Conservation (phyloP, 2,113 vertebrate genomes). For the Heptranchias perlo region DNA sequence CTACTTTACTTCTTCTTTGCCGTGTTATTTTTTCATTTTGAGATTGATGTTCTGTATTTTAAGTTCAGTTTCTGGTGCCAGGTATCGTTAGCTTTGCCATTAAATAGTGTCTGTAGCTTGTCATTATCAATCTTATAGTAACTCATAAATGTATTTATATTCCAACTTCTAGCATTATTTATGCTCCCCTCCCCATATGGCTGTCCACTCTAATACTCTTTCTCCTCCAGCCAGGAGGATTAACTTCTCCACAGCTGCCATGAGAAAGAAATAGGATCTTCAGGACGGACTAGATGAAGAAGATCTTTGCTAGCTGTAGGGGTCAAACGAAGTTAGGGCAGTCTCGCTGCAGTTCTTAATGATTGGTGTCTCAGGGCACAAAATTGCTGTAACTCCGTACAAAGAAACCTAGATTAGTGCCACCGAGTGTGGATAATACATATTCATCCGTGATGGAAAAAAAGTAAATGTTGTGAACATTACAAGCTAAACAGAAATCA, state of each 20-base stretch:
- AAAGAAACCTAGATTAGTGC: not conserved
- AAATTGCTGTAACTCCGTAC: not conserved
- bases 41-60: conserved; percentile 30
- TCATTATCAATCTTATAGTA: not conserved
- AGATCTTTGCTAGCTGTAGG: not conserved
- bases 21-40: conserved; percentile 1
- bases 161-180: not conserved
- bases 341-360: not conserved
- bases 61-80: not conserved
- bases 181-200: not conserved
- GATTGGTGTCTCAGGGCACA: not conserved
- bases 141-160: conserved; percentile 3
- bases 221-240: not conserved
- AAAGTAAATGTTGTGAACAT: not conserved
- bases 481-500: not conserved
- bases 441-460: not conserved
- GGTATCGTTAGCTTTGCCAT: conserved; percentile 14
- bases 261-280: not conserved
- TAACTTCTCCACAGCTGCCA: not conserved
- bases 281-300: not conserved
- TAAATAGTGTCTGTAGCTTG: not conserved
- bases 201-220: not conserved
- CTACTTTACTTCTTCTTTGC: not conserved
- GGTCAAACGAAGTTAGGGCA: not conserved
- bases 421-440: not conserved